These are phyloP conservation scores for Mamestra brassicae DNA, from an alignment of 2,888 invertebrate genomes.

Conservation along the genomic window DNA sequence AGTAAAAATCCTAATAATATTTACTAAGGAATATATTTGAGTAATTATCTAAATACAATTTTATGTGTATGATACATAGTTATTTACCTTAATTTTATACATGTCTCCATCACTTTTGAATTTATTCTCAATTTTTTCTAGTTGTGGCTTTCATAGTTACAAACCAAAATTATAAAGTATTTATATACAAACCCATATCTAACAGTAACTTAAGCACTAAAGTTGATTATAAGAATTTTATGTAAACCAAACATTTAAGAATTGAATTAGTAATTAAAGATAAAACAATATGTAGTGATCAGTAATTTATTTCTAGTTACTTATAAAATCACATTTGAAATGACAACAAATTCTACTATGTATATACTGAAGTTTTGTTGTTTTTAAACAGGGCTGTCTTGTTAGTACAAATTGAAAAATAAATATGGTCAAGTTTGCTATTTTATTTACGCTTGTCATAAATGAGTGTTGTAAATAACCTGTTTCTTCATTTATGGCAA, in stretches of 20 bases:
- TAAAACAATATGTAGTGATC: conserved; percentile 41
- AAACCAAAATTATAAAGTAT: conserved; percentile 66
- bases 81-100: conserved; percentile 77
- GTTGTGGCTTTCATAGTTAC: conserved; percentile 60
- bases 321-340: conserved; percentile 55
- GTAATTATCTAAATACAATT: conserved; percentile 78
- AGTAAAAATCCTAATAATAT: conserved; percentile 63
- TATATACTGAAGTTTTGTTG: background rate
- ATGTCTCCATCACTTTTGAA: conserved; percentile 73
- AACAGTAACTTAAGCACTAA: conserved; percentile 60
- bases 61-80: conserved; percentile 82
- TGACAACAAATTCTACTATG: conserved; percentile 39
- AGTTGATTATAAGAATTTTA: conserved; percentile 53
- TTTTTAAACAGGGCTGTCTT: conserved; percentile 33
- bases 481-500: conserved; percentile 42
- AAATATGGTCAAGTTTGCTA: conserved; percentile 36
- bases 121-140: conserved; percentile 63
- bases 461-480: conserved; percentile 43
- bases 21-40: conserved; percentile 84
- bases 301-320: conserved; percentile 51
- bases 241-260: conserved; percentile 44
- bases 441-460: conserved; percentile 41
- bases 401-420: conserved; percentile 26
- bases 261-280: conserved; percentile 30
- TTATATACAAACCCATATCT: conserved; percentile 73